Evolutionary conservation across 2,888 invertebrate species (phyloP), one percentile per base, ranked within the genome.

Genomic region (Andrena marginata): DNA sequence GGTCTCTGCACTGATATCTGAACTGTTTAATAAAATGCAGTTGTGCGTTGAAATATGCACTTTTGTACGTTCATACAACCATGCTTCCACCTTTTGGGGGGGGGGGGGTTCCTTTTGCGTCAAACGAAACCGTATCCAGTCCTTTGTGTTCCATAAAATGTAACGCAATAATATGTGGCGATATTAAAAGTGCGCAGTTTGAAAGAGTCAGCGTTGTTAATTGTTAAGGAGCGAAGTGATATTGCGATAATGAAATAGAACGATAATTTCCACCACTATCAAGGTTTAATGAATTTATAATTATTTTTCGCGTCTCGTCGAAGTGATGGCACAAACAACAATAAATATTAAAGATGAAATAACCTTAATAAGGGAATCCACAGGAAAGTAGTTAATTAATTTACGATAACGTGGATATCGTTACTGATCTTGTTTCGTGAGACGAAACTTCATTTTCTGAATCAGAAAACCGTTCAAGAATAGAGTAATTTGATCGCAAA

Each of bases 21-120:
- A 35, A 63, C 49, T 81, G 82, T 76, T 82, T 59, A 81, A 75
- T 81, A 75, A 81, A 82, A 75, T 60, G 16, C 26, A 33, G 80
- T 68, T 76, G 75, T 63, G 75, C 75, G 49, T 68, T 71, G 67
- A 76, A 71, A 59, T 70, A 54, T 13, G 51, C 48, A 51, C 20
- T 31, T 67, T 56, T 10, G 42, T 60, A 23, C 6, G 42, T 51
- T 13, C 42, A 4, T 7, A 20, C 49, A 54, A 49, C 16, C 3
- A 13, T 23, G 20, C 8, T 3, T n/a, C 20, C 8, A 1, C 59
- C 16, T 35, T 29, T 23, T 49, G 13, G 7, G 42, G 13, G 42
- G 10, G 13, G 7, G 42, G 13, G 42, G 10, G 42, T 26, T 35
- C 65, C 33, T 20, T 51, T n/a, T n/a, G 42, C 31, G 16, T 31